Conservation (phyloP, 53 echinoderm and acorn worm species). For the Pentamera pediparva region DNA sequence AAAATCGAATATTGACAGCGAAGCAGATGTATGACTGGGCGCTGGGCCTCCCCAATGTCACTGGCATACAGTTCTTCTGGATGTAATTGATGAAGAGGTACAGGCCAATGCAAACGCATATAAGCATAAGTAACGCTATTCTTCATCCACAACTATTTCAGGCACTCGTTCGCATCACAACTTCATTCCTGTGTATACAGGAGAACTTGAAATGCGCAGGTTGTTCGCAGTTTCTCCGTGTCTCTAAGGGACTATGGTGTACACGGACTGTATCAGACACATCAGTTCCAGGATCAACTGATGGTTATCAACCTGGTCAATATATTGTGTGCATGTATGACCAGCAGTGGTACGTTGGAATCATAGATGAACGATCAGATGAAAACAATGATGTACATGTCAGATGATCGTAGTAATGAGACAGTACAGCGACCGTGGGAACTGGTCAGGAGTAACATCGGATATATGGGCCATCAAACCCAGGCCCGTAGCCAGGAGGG, state of each 20-base stretch:
- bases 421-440: no score
- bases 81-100: not conserved
- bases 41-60: not conserved
- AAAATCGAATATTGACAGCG: constrained; percentile 25
- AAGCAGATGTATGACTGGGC: not conserved
- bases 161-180: not conserved
- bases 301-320: not conserved
- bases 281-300: no score
- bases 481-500: no score
- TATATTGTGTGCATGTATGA: not conserved
- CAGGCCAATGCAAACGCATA: not conserved
- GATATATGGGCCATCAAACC: no score
- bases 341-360: not conserved
- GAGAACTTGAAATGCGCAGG: no score
- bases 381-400: not conserved
- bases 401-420: no score
- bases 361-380: not conserved
- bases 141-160: not conserved
- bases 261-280: no score
- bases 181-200: no score
- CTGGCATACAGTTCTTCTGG: not conserved
- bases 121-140: not conserved
- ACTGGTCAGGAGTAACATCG: no score
- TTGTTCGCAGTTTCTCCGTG: no score
- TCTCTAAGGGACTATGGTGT: no score